Conservation (phyloP, 2,797 vertebrate species). For the Leptoclinus maculatus region DNA sequence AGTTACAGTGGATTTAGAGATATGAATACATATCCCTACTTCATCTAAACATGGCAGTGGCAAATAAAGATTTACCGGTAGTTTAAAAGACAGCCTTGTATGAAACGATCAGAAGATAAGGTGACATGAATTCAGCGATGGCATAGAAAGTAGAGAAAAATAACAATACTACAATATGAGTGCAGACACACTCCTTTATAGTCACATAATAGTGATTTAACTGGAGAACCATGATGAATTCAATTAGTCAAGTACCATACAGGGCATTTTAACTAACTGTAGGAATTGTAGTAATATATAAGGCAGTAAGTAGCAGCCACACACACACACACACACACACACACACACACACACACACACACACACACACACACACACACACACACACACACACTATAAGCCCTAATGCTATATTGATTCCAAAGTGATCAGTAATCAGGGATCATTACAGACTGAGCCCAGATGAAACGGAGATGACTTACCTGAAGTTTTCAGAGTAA, state of each 20-base stretch:
- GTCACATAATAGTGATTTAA: neutral
- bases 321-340: neutral
- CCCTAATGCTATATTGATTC: neutral
- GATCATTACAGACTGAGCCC: neutral
- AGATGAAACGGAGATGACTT: neutral
- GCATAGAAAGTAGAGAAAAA: neutral
- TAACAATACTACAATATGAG: neutral
- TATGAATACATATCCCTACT: neutral
- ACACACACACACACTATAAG: neutral
- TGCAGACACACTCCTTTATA: neutral
- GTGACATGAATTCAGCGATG: neutral
- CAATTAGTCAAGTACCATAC: neutral
- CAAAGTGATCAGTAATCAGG: neutral
- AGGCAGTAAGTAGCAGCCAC: neutral
- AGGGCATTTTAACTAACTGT: neutral
- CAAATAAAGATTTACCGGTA: neutral
- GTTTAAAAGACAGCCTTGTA: neutral
- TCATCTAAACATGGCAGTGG: neutral
- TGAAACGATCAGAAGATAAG: neutral
- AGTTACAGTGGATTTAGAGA: neutral
- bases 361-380: neutral
- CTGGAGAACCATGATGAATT: neutral
- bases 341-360: neutral
- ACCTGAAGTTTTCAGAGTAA: constrained; percentile 50
- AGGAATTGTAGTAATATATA: neutral